Evolutionary conservation across 2,113 vertebrate genomes (phyloP).

Genomic region (Clarias batrachus): DNA sequence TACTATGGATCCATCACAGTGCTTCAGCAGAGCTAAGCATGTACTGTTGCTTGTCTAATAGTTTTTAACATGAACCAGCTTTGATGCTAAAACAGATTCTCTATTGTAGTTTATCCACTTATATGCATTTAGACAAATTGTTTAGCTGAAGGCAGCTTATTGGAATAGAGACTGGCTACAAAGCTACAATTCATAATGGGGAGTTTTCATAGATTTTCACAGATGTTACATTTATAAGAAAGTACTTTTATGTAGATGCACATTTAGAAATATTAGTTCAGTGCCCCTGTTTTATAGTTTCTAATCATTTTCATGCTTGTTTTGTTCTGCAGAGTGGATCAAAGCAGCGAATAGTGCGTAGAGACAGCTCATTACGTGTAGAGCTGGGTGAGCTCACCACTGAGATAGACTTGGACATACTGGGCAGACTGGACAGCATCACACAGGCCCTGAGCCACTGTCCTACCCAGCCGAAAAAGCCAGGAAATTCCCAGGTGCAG

Average conservation of each 20-base stretch:
- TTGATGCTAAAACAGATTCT: not conserved
- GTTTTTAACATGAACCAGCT: not conserved
- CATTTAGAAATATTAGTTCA: not conserved
- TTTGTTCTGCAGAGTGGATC: constrained; percentile 58
- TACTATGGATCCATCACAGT: not conserved
- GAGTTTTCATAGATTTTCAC: not conserved
- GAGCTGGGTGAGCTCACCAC: constrained; percentile 72
- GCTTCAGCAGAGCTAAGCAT: not conserved
- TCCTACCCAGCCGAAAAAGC: constrained; percentile 54
- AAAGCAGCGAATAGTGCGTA: constrained; percentile 68
- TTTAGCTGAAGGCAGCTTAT: not conserved
- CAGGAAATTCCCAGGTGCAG: constrained; percentile 59
- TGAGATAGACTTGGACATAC: constrained; percentile 74
- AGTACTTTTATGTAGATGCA: not conserved
- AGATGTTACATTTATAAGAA: not conserved
- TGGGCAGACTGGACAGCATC: constrained; percentile 68
- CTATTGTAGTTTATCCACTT: not conserved
- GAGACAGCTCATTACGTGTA: constrained; percentile 66
- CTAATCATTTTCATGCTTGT: not conserved
- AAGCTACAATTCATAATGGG: not conserved
- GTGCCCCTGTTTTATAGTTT: not conserved
- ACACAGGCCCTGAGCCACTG: constrained; percentile 67
- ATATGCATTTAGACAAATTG: not conserved
- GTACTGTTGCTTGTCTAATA: not conserved
- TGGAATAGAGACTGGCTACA: not conserved